A percentile compares a stretch with the other conserved stretches of the same genome.
Evolutionary conservation across 2,888 invertebrate species (phyloP).

Genomic region (Melanchra persicariae): DNA sequence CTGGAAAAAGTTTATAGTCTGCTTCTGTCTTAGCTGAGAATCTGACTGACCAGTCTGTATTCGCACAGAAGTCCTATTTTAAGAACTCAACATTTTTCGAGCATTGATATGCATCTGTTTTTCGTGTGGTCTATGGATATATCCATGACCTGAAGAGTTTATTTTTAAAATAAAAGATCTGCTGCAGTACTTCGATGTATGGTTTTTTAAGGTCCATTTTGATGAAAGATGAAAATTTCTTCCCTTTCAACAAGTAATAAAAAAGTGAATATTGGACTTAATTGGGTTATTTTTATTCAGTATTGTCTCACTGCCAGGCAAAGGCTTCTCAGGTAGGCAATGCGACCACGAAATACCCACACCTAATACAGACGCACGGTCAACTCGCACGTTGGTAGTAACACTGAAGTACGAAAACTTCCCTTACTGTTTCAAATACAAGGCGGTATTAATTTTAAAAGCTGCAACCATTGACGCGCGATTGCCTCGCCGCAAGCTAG

Average conservation of each 20-base stretch:
- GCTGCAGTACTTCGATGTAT: not conserved
- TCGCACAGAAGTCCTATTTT: constrained; percentile 2
- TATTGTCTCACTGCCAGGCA: too few species aligned
- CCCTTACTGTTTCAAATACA: not conserved
- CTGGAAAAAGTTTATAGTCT: not conserved
- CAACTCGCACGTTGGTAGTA: not conserved
- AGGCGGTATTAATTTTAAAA: not conserved
- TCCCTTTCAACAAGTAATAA: too few species aligned
- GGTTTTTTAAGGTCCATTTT: too few species aligned
- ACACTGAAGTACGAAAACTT: not conserved
- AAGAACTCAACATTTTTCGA: not conserved
- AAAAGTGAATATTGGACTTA: not conserved
- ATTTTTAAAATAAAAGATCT: not conserved
- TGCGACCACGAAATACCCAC: not conserved
- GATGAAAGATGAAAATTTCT: too few species aligned
- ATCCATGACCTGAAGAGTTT: not conserved
- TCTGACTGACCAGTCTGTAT: not conserved
- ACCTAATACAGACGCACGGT: constrained; percentile 1
- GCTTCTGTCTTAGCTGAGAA: too few species aligned
- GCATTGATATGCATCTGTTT: not conserved
- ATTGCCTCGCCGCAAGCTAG: not conserved
- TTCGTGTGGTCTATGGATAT: constrained; percentile 12
- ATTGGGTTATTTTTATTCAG: not conserved
- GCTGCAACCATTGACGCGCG: not conserved
- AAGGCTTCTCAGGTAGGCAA: too few species aligned